These are phyloP conservation scores for Drosophila athabasca DNA, from an alignment of 1,140 invertebrate genomes.

Conservation along the genomic window DNA sequence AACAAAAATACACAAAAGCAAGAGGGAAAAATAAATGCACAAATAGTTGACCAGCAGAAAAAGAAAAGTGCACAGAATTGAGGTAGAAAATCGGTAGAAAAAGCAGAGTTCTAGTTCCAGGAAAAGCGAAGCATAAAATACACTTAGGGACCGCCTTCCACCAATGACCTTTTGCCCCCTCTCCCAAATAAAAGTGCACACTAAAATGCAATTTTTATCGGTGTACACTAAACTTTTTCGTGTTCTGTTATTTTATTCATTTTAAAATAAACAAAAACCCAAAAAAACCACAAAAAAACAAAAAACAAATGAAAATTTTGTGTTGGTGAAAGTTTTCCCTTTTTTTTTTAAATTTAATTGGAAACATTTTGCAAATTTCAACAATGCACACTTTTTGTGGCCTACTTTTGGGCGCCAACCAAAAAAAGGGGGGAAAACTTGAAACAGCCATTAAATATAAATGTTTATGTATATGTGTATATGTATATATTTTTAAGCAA, in stretches of 20 bases:
- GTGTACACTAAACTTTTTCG: neutral
- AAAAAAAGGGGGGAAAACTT: slow-evolving; percentile 20
- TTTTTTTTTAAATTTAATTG: slow-evolving; percentile 21
- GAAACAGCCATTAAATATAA: slow-evolving; percentile 30
- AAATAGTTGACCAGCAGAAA: no score
- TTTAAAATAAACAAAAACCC: slow-evolving; percentile 22
- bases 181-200: slow-evolving; percentile 12
- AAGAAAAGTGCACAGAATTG: no score
- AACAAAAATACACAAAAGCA: slow-evolving; percentile 2
- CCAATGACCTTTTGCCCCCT: no score
- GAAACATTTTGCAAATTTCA: slow-evolving; percentile 1
- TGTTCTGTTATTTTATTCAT: slow-evolving; percentile 22
- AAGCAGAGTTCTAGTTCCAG: no score
- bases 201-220: slow-evolving; percentile 32
- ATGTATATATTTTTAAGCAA: slow-evolving; percentile 6
- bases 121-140: neutral
- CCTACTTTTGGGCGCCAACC: neutral
- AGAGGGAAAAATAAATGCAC: slow-evolving; percentile 17
- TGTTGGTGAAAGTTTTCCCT: slow-evolving; percentile 14
- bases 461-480: slow-evolving; percentile 25
- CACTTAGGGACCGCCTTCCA: neutral
- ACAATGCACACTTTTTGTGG: neutral
- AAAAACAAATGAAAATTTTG: slow-evolving; percentile 8
- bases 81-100: no score
- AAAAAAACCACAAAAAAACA: slow-evolving; percentile 19